Conservation (phyloP, 2,797 vertebrate species). For the Discoglossus pictus region DNA sequence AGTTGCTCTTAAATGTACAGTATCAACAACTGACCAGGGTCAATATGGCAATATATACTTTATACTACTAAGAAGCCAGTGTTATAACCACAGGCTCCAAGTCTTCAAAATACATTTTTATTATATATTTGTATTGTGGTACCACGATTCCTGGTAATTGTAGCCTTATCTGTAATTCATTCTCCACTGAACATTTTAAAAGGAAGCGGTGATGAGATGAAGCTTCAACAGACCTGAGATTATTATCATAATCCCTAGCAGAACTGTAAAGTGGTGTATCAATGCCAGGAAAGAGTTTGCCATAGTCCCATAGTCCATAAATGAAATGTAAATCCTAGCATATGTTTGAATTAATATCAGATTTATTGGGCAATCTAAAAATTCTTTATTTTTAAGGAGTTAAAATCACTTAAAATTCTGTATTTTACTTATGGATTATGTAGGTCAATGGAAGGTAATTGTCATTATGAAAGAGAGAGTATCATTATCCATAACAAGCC, state of each 20-base stretch:
- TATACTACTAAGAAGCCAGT: too few species aligned
- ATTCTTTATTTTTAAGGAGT: conserved; percentile 26
- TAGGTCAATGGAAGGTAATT: conserved; percentile 46
- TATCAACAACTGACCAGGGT: too few species aligned
- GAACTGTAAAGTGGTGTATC: background rate
- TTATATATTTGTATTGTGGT: background rate
- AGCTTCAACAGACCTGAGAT: background rate
- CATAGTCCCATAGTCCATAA: conserved; percentile 24
- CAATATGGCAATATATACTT: too few species aligned
- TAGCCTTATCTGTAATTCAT: conserved; percentile 2
- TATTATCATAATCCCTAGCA: conserved; percentile 15
- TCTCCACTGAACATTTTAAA: conserved; percentile 11
- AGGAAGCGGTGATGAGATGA: background rate
- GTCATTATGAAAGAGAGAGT: conserved; percentile 26
- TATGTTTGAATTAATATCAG: conserved; percentile 47
- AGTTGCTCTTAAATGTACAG: too few species aligned
- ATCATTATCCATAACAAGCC: conserved; percentile 31
- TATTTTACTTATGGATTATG: conserved; percentile 40
- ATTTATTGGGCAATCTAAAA: conserved; percentile 33
- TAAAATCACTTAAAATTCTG: conserved; percentile 27
- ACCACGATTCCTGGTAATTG: background rate
- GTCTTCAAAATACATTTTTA: too few species aligned
- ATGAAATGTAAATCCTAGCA: conserved; percentile 39
- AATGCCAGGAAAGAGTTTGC: conserved; percentile 17
- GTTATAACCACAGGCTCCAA: too few species aligned